Conservation (phyloP, 2,797 vertebrate genomes). For the Bradypodion ventrale region DNA sequence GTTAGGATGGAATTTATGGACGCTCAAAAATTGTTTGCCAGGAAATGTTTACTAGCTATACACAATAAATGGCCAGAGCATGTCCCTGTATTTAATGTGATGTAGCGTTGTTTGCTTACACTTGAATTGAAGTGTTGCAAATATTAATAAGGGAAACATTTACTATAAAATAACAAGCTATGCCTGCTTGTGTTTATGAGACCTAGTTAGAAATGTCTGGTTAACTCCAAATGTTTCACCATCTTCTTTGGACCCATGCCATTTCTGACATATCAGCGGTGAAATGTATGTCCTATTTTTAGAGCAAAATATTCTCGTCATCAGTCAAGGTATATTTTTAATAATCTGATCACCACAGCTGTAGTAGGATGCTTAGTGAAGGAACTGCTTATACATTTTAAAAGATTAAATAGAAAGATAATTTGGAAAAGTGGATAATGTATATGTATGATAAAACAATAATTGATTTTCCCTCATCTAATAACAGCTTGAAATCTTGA, state of each 20-base stretch:
- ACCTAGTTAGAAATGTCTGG: slow-evolving; percentile 52
- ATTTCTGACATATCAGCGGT: slow-evolving; percentile 50
- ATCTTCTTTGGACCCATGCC: slow-evolving; percentile 40
- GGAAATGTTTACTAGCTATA: slow-evolving; percentile 74
- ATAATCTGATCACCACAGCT: slow-evolving; percentile 52
- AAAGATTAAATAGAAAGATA: slow-evolving; percentile 26
- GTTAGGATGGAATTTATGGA: slow-evolving; percentile 74
- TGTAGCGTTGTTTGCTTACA: slow-evolving; percentile 58
- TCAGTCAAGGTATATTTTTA: slow-evolving; percentile 52
- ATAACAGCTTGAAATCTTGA: slow-evolving; percentile 16
- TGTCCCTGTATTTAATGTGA: slow-evolving; percentile 64
- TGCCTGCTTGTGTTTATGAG: slow-evolving; percentile 56
- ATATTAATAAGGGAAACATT: slow-evolving; percentile 63
- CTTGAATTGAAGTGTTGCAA: slow-evolving; percentile 60
- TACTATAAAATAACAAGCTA: slow-evolving; percentile 52
- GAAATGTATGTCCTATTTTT: slow-evolving; percentile 63
- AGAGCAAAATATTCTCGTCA: slow-evolving; percentile 59
- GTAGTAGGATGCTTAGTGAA: slow-evolving; percentile 22
- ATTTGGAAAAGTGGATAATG: neutral
- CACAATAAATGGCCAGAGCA: slow-evolving; percentile 68
- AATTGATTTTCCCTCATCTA: slow-evolving; percentile 15
- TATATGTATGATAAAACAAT: slow-evolving; percentile 25
- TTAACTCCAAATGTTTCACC: slow-evolving; percentile 55
- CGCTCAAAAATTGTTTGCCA: slow-evolving; percentile 74
- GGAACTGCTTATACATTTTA: neutral